Base-by-base conservation (phyloP, 2,888 invertebrate species). In the Ophonus ardosiacus region DNA sequence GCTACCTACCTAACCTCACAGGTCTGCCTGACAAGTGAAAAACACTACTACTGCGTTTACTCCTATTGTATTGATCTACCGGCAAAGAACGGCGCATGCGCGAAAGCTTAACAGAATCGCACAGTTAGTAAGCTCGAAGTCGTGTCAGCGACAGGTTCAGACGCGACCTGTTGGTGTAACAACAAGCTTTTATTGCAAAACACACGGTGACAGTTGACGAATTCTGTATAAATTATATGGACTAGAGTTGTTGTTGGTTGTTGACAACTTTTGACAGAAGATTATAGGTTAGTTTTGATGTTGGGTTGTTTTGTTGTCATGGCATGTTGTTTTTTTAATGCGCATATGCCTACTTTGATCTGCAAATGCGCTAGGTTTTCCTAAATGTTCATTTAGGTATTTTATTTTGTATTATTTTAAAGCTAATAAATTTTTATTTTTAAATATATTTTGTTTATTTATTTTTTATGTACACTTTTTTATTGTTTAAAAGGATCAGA, bases 221-320 rank as follows among this genome's bases (percentile, higher is more conserved):
- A 17, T 31, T 68, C 7, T 38, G n/a, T 24, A 40, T 40, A 38
- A 17, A 38, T 40, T 68, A 15, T 15, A 38, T 38, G 68, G 68
- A 68, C 68, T 31, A 13, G 10, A 17, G n/a, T 18, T 68, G 17
- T 68, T 68, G 31, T 17, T 15, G 17, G 38, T 7, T 10, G 40
- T n/a, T 10, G 15, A 2, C 38, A 38, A 68, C 38, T 40, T 68
- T 68, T 68, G 13, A 68, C 68, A 1, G 40, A 31, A 15, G 68
- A 8, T 38, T 38, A 31, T 31, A 68, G 68, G 68, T 68, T 68
- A 68, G 68, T 68, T 31, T 31, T 31, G 6, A 38, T 65, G 65
- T 10, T 65, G 40, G 40, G n/a, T n/a, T 38, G 68, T 68, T 68
- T 68, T 68, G 68, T 68, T 68, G n/a, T 68, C 38, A 68, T 68